phyloP scores from a whole-genome alignment of 2,797 vertebrate genomes.

The Podarcis siculus region DNA sequence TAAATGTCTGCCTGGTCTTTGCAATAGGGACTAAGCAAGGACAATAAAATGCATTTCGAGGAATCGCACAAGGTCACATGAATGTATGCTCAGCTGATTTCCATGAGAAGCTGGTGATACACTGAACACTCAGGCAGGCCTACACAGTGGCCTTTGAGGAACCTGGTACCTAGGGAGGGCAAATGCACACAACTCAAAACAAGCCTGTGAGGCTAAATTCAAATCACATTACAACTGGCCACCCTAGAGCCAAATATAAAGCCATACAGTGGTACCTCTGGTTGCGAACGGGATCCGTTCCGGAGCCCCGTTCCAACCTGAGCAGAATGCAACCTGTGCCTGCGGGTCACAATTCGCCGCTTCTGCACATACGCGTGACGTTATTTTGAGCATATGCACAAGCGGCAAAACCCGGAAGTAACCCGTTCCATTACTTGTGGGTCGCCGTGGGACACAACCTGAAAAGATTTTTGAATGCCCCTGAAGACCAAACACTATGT shows the following conservation, averaged over 20 bases:
- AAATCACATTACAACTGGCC: not conserved
- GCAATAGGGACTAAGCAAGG: too few species aligned
- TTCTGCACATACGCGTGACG: too few species aligned
- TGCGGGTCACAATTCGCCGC: too few species aligned
- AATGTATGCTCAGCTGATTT: not conserved
- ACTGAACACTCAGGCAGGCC: not conserved
- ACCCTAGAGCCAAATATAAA: not conserved
- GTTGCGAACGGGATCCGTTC: too few species aligned
- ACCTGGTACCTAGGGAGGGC: not conserved
- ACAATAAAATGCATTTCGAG: not conserved
- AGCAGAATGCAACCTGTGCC: too few species aligned
- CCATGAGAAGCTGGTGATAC: not conserved
- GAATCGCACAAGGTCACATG: not conserved
- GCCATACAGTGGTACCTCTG: not conserved
- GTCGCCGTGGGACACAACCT: too few species aligned
- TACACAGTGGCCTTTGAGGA: too few species aligned
- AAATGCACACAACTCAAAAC: not conserved
- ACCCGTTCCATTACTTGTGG: too few species aligned
- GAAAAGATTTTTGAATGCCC: not conserved
- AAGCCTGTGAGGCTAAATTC: not conserved
- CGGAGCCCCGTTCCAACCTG: too few species aligned
- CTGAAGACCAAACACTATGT: too few species aligned
- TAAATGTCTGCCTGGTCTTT: not conserved
- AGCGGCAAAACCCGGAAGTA: too few species aligned
- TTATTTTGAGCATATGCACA: too few species aligned